Base-by-base conservation (phyloP, 1,140 invertebrate species). In the Aphelenchoides fujianensis region DNA sequence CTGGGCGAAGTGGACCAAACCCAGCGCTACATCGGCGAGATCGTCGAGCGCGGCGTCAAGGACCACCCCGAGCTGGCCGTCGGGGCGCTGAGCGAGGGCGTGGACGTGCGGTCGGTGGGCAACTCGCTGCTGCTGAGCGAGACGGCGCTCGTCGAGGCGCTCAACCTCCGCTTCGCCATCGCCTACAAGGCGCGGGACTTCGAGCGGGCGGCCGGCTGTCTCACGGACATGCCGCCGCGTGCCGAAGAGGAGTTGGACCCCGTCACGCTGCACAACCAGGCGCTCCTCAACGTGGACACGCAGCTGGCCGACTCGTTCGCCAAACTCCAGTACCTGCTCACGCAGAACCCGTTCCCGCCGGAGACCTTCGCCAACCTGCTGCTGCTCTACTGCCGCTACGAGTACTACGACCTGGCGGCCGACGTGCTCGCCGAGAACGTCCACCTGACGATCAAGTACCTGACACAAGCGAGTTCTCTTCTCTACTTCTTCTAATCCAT, bases 391-490 rank as follows among this genome's bases (percentile, higher is more conserved):
- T 95, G 87, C 16, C 96, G 96, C 86, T 94, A 96, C 86, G 94
- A 97, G 86, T 95, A 96, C 82, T 97, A 92, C 85, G 95, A 98
- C 86, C 86, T 98, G 52, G 96, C 96, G 12, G 96, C 96, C 2
- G 96, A 98, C 88, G 92, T 98, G 63, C 86, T 99, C 67, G 96
- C 96, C 19, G 95, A 98, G 88, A 96, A 98, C 87, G 92, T 93
- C 35, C 92, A 98, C 86, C 89, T 98, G 37, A 97, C 95, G 1
- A 95, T 94, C 84, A 97, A 96, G 86, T 96, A 94, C 86, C 86
- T 99, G 30, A 92, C 92, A 23, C 91, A 92, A 48, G 91, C 93
- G 88, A 86, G 85, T n/a, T n/a, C n/a, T n/a, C n/a, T n/a, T n/a
- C n/a, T n/a, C 84, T 53, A 34, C 35, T 68, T 31, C 54, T n/a